Evolutionary conservation across 1,140 invertebrate species (phyloP), one percentile per base, ranked within the genome.

Genomic region (Wasmannia auropunctata): DNA sequence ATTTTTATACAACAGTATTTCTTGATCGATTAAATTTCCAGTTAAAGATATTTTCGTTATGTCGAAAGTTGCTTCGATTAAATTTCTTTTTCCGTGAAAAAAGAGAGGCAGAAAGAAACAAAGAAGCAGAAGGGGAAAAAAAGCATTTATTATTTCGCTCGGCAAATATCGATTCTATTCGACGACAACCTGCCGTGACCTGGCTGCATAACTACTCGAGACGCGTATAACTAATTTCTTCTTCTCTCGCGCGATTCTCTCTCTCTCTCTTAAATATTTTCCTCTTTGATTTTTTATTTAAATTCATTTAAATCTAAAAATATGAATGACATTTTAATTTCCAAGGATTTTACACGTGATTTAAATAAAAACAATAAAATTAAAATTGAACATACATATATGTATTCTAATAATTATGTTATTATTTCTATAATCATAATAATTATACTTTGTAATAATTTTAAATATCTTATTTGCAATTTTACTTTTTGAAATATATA

Each of bases 131-230:
- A 54, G 49, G 28, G 10, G 31, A 63, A 87, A 54, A 76, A 79
- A 62, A 75, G 87, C 86, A 67, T 84, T 92, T 92, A 92, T 92
- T 91, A 91, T 92, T 91, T 92, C 86, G 85, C 62, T 69, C 40
- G 58, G 75, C 60, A 84, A 84, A 91, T 93, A 93, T 93, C 86
- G 91, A 93, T 93, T 92, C 74, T 72, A 87, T 89, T 90, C 77
- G 83, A 89, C 84, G 31, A 67, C 86, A 88, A 92, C 88, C 92
- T 92, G 85, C 75, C 89, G 90, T 92, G 92, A 93, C 91, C 91
- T 84, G 88, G 31, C 87, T 90, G 65, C 86, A 91, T 91, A 92
- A 93, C 86, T 91, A 85, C 80, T 58, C 19, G 67, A 79, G 49
- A 87, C 74, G 54, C 67, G 65, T 80, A 70, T 65, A 31, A 43